Evolutionary conservation across 2,888 invertebrate species (phyloP), one percentile per base, ranked within the genome.

Genomic region (Carterocephalus palaemon): DNA sequence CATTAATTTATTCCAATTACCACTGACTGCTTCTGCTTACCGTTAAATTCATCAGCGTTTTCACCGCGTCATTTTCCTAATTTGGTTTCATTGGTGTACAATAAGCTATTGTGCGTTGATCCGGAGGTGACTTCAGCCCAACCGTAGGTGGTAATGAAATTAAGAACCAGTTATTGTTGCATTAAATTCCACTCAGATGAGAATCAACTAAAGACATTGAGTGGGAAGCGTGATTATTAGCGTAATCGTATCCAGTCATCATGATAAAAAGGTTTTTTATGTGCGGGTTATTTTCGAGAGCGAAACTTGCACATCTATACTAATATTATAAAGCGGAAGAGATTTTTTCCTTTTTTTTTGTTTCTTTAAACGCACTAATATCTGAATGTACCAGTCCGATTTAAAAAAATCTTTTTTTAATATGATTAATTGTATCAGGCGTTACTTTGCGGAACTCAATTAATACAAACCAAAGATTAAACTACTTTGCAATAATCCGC

Each of bases 131-230:
- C 48, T 56, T 47, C 46, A 47, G 49, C 49, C 45, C 47, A 48
- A 20, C 74, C 57, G 75, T 81, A 79, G 82, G 84, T 79, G 84
- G 83, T 82, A 81, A 83, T 80, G 72, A 78, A 78, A 83, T 82
- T 75, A 81, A 61, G 60, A 72, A 62, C 69, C 63, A 70, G 75
- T 77, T 77, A 82, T 82, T 82, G 75, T 78, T 75, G 73, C 75
- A 74, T 81, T 74, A 75, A 79, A 81, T 81, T 80, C 68, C 59
- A 63, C 72, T 72, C 58, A 74, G 73, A 75, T 73, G 68, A 68
- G 59, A 73, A 26, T 26, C 12, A 39, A 48, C 24, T 16, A 37
- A 22, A 37, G 46, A 48, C 43, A 47, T 46, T 46, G 31, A 46
- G 19, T 26, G 19, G 46, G 46, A 39, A 48, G 47, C 41, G 48